These are phyloP conservation scores for Platysternon megacephalum DNA, from an alignment of 2,113 vertebrate species.

Conservation along the genomic window DNA sequence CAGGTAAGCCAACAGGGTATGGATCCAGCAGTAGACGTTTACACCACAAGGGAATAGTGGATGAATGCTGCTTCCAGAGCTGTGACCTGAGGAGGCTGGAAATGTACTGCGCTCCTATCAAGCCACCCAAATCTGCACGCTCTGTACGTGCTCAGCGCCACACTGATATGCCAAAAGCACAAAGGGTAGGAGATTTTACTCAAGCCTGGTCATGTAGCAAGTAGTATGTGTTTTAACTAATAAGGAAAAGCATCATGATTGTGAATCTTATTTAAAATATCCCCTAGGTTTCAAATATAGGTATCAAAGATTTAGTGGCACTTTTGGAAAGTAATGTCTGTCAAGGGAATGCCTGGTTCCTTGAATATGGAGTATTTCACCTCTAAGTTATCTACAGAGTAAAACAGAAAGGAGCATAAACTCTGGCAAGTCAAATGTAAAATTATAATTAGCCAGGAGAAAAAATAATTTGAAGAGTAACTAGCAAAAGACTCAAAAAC, in stretches of 20 bases:
- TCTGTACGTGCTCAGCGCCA: slow-evolving; percentile 95
- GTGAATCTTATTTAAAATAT: not conserved
- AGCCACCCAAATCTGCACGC: slow-evolving; percentile 89
- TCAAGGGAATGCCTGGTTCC: not conserved
- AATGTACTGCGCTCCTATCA: slow-evolving; percentile 97
- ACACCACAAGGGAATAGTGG: slow-evolving; percentile 94
- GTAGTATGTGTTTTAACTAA: not conserved
- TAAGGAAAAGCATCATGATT: not conserved
- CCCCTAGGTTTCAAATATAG: not conserved
- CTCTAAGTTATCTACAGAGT: not conserved
- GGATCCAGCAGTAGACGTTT: slow-evolving; percentile 90
- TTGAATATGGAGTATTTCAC: not conserved
- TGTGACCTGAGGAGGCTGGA: slow-evolving; percentile 96
- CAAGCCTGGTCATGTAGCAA: not conserved
- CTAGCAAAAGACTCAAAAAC: not conserved
- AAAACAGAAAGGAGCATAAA: not conserved
- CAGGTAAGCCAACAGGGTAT: slow-evolving; percentile 96
- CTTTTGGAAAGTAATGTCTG: not conserved
- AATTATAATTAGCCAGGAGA: not conserved
- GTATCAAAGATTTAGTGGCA: not conserved
- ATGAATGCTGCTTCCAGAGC: slow-evolving; percentile 99
- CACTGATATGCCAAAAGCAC: slow-evolving; percentile 92
- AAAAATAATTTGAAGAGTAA: not conserved
- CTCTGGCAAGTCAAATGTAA: not conserved
- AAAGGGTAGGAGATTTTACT: slow-evolving; percentile 78